Percentiles rank a stretch among this genome's conserved stretches.
These are phyloP conservation scores for Idaea aversata DNA, from an alignment of 2,888 invertebrate genomes.

Conservation along the genomic window DNA sequence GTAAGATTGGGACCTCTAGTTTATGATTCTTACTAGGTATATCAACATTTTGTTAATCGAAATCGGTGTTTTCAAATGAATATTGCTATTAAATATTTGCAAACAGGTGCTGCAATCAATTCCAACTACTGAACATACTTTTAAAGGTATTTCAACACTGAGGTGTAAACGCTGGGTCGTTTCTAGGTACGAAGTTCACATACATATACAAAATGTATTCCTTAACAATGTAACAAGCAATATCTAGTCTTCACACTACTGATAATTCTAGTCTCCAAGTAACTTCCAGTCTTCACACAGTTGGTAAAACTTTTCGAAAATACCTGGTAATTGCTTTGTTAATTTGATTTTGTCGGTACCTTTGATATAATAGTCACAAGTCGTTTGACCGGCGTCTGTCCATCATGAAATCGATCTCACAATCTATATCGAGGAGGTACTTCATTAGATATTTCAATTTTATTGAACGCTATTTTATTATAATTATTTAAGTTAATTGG, in stretches of 20 bases:
- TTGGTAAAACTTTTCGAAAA: constrained; percentile 55
- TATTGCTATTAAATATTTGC: too few relatives aligned
- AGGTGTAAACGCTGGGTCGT: not conserved
- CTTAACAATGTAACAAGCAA: not conserved
- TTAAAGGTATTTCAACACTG: not conserved
- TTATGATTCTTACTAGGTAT: too few relatives aligned
- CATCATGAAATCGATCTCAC: constrained; percentile 55
- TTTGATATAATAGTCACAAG: constrained; percentile 62
- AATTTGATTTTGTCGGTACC: constrained; percentile 67
- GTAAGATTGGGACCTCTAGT: too few relatives aligned
- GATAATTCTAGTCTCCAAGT: constrained; percentile 22
- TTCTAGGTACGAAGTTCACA: not conserved
- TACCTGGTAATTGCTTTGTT: constrained; percentile 73
- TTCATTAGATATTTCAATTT: constrained; percentile 65
- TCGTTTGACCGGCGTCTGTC: constrained; percentile 61
- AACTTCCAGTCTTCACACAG: constrained; percentile 8
- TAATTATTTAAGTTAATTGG: constrained; percentile 21
- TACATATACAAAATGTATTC: not conserved
- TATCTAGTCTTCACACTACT: constrained; percentile 16
- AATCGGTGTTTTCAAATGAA: too few relatives aligned
- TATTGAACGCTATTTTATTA: constrained; percentile 55
- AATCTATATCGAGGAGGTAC: constrained; percentile 56
- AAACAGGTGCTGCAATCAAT: too few relatives aligned
- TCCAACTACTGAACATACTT: not conserved
- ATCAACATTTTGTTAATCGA: too few relatives aligned